Conservation (phyloP, 2,113 vertebrate genomes). For the Neodontobutis hainanensis region DNA sequence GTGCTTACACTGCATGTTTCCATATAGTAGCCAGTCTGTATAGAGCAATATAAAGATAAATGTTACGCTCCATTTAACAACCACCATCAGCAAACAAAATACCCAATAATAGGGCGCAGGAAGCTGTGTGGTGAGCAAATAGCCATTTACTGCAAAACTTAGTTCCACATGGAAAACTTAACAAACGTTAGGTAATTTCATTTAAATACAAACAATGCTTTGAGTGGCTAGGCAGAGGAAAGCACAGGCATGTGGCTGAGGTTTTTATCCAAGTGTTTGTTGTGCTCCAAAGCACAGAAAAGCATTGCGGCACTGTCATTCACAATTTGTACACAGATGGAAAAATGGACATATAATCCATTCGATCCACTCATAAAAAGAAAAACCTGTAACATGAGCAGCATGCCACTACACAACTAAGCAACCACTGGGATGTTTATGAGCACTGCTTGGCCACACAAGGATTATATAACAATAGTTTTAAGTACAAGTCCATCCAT, state of each 20-base stretch:
- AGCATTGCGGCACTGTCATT: constrained; percentile 58
- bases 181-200: constrained; percentile 33
- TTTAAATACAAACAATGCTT: constrained; percentile 54
- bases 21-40: constrained; percentile 22
- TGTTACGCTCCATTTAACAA: background rate
- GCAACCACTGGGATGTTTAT: constrained; percentile 57
- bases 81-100: constrained; percentile 16
- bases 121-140: constrained; percentile 9
- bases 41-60: constrained; percentile 7
- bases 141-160: constrained; percentile 21
- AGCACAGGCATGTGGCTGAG: constrained; percentile 56
- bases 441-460: constrained; percentile 42
- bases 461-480: constrained; percentile 45
- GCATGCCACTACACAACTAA: constrained; percentile 48
- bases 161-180: constrained; percentile 40
- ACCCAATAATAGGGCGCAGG: background rate
- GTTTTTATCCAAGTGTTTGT: constrained; percentile 69
- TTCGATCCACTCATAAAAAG: constrained; percentile 42
- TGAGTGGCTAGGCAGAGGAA: constrained; percentile 48
- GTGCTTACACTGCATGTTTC: constrained; percentile 10
- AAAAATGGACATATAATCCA: constrained; percentile 68
- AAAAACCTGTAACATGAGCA: constrained; percentile 66
- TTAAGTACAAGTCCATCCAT: constrained; percentile 23
- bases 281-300: constrained; percentile 56
- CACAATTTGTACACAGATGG: constrained; percentile 64